These are phyloP conservation scores for Pyrrhia umbra DNA, from an alignment of 2,888 invertebrate species.

Conservation along the genomic window DNA sequence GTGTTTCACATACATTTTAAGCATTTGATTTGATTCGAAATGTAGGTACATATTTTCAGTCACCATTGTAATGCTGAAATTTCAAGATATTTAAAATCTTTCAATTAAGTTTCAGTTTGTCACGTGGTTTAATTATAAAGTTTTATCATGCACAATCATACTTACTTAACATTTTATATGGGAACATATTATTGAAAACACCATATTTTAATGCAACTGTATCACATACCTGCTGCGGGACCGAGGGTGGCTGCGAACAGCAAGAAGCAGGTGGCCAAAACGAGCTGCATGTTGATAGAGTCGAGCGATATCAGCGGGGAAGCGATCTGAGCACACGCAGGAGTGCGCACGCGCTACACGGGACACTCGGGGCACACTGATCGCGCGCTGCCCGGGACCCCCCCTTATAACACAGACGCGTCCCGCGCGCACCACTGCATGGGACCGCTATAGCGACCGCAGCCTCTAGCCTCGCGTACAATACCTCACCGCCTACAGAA, in stretches of 20 bases:
- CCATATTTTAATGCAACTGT: constrained; percentile 15
- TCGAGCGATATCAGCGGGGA: constrained; percentile 70
- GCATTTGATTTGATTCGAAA: background rate
- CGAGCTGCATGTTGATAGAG: constrained; percentile 82
- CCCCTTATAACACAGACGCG: constrained; percentile 88
- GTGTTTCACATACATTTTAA: constrained; percentile 5
- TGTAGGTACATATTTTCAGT: background rate
- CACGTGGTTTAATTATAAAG: background rate
- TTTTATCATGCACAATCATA: background rate
- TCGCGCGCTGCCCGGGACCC: constrained; percentile 88
- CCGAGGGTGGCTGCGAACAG: constrained; percentile 88
- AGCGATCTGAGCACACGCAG: constrained; percentile 74
- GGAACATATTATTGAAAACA: constrained; percentile 1
- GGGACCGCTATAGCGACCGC: constrained; percentile 72
- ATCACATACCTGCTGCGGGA: constrained; percentile 89
- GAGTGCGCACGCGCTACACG: constrained; percentile 86
- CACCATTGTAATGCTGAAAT: background rate
- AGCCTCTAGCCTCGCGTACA: constrained; percentile 71
- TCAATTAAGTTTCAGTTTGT: constrained; percentile 5
- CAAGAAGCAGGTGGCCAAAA: constrained; percentile 89
- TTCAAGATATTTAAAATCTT: background rate
- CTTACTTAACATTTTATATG: background rate
- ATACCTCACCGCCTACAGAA: constrained; percentile 64
- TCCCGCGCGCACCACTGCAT: constrained; percentile 84
- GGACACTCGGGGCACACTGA: constrained; percentile 89